Evolutionary conservation across 2,113 vertebrate genomes (phyloP).

Genomic region (Pelobates fuscus): DNA sequence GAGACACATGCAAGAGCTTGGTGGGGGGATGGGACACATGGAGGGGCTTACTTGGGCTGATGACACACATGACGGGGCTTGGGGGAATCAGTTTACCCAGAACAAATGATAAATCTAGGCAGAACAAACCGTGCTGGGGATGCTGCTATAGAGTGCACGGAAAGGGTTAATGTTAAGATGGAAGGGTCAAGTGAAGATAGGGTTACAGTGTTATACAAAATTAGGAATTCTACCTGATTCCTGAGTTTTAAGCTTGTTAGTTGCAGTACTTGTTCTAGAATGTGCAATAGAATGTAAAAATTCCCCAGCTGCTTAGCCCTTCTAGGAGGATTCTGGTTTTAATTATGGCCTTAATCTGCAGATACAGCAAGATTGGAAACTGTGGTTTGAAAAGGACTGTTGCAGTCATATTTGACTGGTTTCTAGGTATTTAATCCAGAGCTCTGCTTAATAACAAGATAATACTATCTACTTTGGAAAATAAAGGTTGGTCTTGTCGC

Average conservation of each 20-base stretch:
- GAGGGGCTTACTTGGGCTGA: too few relatives aligned
- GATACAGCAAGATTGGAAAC: constrained; percentile 6
- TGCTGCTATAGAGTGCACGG: too few relatives aligned
- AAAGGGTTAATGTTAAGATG: too few relatives aligned
- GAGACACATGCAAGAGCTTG: too few relatives aligned
- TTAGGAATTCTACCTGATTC: too few relatives aligned
- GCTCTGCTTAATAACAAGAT: constrained; percentile 48
- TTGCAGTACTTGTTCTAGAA: not conserved
- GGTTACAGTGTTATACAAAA: too few relatives aligned
- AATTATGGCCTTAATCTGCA: constrained; percentile 43
- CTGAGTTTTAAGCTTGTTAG: not conserved
- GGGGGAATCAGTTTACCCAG: too few relatives aligned
- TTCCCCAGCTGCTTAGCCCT: constrained; percentile 18
- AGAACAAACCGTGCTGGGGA: too few relatives aligned
- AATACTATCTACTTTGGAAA: constrained; percentile 30
- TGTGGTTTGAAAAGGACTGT: constrained; percentile 28
- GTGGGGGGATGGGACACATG: too few relatives aligned
- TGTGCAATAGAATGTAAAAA: not conserved
- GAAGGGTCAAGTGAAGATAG: too few relatives aligned
- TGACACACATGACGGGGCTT: too few relatives aligned
- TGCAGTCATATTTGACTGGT: constrained; percentile 44
- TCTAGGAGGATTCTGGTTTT: constrained; percentile 37
- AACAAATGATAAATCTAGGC: too few relatives aligned
- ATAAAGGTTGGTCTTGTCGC: not conserved
- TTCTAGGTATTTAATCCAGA: constrained; percentile 49